These are phyloP conservation scores for Torymus auratus DNA, from an alignment of 2,888 invertebrate genomes.

Conservation along the genomic window DNA sequence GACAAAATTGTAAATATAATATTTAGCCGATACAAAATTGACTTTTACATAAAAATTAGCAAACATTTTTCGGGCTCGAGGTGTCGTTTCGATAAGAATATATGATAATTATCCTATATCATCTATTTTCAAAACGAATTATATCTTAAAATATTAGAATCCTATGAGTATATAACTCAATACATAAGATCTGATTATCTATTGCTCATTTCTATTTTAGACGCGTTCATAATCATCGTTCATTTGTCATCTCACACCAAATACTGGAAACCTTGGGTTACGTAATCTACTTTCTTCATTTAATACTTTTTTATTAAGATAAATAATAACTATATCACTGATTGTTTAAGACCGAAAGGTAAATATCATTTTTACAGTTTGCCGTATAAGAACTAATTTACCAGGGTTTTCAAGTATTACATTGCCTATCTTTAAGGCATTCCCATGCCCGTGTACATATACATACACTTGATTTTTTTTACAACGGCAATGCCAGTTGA, in stretches of 20 bases:
- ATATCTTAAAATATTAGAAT: neutral
- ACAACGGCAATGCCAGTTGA: neutral
- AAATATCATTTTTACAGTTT: neutral
- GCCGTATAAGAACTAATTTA: neutral
- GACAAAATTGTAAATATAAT: too few species aligned
- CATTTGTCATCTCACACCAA: neutral
- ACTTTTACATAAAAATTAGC: neutral
- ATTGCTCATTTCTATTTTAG: neutral
- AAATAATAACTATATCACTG: too few species aligned
- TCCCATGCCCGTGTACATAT: neutral
- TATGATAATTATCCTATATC: neutral
- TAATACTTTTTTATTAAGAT: too few species aligned
- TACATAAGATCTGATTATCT: conserved; percentile 31
- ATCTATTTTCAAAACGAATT: neutral
- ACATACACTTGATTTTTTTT: neutral
- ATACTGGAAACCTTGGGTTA: conserved; percentile 19
- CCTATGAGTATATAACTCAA: neutral
- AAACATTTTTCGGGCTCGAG: neutral
- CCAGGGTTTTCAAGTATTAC: conserved; percentile 5
- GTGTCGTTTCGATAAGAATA: neutral
- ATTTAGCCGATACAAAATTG: too few species aligned
- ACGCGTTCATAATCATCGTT: neutral
- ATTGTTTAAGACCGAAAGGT: too few species aligned
- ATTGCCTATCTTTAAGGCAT: conserved; percentile 6
- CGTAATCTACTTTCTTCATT: neutral